Evolutionary conservation across 2,888 invertebrate genomes (phyloP).

Genomic region (Habrosyne pyritoides): DNA sequence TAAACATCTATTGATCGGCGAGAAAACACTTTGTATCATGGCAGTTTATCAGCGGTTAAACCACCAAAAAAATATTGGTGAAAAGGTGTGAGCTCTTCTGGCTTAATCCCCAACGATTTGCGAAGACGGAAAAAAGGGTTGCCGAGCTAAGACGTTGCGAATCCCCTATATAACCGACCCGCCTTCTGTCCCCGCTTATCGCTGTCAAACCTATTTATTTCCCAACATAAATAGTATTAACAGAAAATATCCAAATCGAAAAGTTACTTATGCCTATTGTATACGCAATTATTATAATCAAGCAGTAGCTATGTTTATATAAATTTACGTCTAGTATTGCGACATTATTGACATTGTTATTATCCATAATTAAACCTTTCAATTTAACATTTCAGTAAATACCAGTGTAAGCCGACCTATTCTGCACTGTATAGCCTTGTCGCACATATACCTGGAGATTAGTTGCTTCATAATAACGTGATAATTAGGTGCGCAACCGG

Average conservation of each 20-base stretch:
- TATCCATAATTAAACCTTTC: too few species aligned
- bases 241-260: slow-evolving; percentile 54
- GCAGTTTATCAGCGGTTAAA: slow-evolving; percentile 65
- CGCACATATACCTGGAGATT: background rate
- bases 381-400: too few species aligned
- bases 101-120: slow-evolving; percentile 80
- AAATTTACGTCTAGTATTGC: background rate
- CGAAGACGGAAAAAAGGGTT: slow-evolving; percentile 80
- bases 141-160: slow-evolving; percentile 60
- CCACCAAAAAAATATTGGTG: slow-evolving; percentile 73
- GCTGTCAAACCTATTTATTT: slow-evolving; percentile 69
- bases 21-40: slow-evolving; percentile 68
- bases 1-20: slow-evolving; percentile 60
- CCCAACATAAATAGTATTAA: slow-evolving; percentile 58
- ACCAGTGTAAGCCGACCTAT: background rate
- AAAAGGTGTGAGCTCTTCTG: slow-evolving; percentile 75
- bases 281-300: too few species aligned
- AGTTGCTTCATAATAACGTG: background rate
- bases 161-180: slow-evolving; percentile 60
- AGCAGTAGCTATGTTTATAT: too few species aligned
- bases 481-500: slow-evolving; percentile 4
- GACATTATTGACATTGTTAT: too few species aligned
- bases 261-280: slow-evolving; percentile 23
- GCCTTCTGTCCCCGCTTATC: slow-evolving; percentile 65
- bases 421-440: background rate